These are phyloP conservation scores for Hormaphis cornu DNA, from an alignment of 1,140 invertebrate genomes.

Conservation along the genomic window DNA sequence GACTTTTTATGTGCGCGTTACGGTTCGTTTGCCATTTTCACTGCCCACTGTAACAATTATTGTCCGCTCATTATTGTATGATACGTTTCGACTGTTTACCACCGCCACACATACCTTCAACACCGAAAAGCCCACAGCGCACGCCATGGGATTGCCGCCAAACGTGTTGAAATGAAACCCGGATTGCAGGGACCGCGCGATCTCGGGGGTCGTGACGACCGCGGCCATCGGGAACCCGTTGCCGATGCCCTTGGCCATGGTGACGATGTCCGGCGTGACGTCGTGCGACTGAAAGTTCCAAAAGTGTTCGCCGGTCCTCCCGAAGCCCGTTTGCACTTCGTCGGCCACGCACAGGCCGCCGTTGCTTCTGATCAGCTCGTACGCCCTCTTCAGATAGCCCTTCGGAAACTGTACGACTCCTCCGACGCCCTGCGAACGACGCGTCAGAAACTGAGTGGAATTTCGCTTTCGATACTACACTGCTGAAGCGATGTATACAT, in stretches of 20 bases:
- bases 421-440: slow-evolving; percentile 65
- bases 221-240: slow-evolving; percentile 93
- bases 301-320: slow-evolving; percentile 81
- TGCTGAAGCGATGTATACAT: neutral
- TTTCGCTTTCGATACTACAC: neutral
- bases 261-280: slow-evolving; percentile 84
- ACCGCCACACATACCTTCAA: slow-evolving; percentile 58
- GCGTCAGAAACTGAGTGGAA: too few species aligned
- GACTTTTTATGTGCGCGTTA: too few species aligned
- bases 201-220: slow-evolving; percentile 79
- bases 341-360: slow-evolving; percentile 86
- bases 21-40: too few species aligned
- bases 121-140: slow-evolving; percentile 75
- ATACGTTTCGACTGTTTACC: neutral
- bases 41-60: neutral
- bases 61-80: neutral
- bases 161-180: slow-evolving; percentile 92
- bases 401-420: slow-evolving; percentile 86
- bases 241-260: slow-evolving; percentile 79
- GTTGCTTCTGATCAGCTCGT: slow-evolving; percentile 62
- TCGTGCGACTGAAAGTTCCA: slow-evolving; percentile 90
- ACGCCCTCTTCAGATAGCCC: slow-evolving; percentile 73
- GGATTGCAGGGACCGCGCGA: slow-evolving; percentile 62
- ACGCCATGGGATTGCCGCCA: slow-evolving; percentile 87
- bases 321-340: slow-evolving; percentile 94